A percentile compares a stretch with the other conserved stretches of the same genome.
phyloP scores from a whole-genome alignment of 2,888 invertebrate species.

The Pediacus dermestoides region DNA sequence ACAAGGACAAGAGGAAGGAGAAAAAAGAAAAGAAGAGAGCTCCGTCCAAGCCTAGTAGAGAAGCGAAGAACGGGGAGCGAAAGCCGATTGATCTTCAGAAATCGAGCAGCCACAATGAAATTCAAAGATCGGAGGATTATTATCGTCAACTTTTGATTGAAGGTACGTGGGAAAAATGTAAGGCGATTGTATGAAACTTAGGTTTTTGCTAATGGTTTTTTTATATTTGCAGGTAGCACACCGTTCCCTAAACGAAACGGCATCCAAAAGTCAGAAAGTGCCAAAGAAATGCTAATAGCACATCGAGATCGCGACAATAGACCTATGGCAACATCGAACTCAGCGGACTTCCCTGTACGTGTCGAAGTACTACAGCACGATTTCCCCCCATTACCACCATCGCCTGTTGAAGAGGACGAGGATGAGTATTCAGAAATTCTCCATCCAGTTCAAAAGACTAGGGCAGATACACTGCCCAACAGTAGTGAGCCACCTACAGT shows the following conservation, averaged over 20 bases:
- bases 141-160: constrained; percentile 46
- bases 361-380: constrained; percentile 67
- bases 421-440: constrained; percentile 71
- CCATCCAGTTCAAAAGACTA: constrained; percentile 51
- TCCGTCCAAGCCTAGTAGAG: constrained; percentile 37
- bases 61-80: constrained; percentile 45
- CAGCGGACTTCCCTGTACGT: constrained; percentile 59
- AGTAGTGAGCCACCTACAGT: constrained; percentile 62
- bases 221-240: constrained; percentile 37
- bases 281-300: constrained; percentile 65
- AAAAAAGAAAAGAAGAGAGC: constrained; percentile 46
- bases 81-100: constrained; percentile 59
- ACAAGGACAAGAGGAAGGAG: constrained; percentile 45
- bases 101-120: constrained; percentile 61
- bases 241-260: constrained; percentile 58
- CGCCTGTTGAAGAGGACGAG: constrained; percentile 76
- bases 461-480: constrained; percentile 58
- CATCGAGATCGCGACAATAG: constrained; percentile 46
- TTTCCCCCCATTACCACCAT: constrained; percentile 78
- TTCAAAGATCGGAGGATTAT: constrained; percentile 51
- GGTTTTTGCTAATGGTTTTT: constrained; percentile 6
- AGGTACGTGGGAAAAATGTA: constrained; percentile 44
- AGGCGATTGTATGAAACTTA: not conserved
- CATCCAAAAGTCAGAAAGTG: constrained; percentile 72
- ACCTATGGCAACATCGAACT: constrained; percentile 43